A percentile compares a stretch with the other conserved stretches of the same genome.
phyloP scores from a whole-genome alignment of 35 echinoderm and acorn worm species.

The Hemicentrotus pulcherrimus region DNA sequence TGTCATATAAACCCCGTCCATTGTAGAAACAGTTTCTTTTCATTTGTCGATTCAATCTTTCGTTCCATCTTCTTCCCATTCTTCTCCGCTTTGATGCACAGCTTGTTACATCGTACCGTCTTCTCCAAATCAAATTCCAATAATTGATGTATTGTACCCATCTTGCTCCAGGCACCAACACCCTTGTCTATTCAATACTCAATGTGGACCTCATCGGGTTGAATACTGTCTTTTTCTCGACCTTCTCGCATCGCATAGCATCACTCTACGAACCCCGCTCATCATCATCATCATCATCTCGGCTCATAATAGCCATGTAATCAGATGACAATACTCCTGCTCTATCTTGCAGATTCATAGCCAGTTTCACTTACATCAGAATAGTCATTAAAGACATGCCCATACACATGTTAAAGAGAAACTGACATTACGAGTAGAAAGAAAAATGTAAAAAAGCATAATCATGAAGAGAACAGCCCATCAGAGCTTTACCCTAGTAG shows the following conservation, averaged over 20 bases:
- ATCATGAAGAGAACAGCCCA: too few species aligned
- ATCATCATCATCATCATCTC: slow-evolving; percentile 1
- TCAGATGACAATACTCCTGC: neutral
- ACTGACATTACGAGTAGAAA: neutral
- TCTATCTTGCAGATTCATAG: neutral
- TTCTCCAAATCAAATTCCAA: slow-evolving; percentile 41
- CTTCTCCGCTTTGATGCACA: neutral
- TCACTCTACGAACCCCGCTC: neutral
- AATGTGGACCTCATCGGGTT: neutral
- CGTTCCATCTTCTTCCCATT: slow-evolving; percentile 23
- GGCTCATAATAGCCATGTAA: neutral
- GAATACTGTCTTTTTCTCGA: neutral
- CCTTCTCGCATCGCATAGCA: neutral
- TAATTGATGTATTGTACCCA: slow-evolving; percentile 30
- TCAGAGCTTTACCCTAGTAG: too few species aligned
- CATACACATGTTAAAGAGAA: neutral
- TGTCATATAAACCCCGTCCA: slow-evolving; percentile 32
- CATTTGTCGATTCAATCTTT: neutral
- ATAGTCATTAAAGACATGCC: neutral
- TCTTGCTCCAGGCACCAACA: neutral
- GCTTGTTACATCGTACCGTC: neutral
- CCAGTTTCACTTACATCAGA: neutral
- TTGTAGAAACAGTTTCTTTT: slow-evolving; percentile 43
- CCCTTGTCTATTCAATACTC: slow-evolving; percentile 24
- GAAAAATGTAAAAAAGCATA: too few species aligned